Evolutionary conservation across 2,113 vertebrate genomes (phyloP).

Genomic region (Phaetusa simplex): DNA sequence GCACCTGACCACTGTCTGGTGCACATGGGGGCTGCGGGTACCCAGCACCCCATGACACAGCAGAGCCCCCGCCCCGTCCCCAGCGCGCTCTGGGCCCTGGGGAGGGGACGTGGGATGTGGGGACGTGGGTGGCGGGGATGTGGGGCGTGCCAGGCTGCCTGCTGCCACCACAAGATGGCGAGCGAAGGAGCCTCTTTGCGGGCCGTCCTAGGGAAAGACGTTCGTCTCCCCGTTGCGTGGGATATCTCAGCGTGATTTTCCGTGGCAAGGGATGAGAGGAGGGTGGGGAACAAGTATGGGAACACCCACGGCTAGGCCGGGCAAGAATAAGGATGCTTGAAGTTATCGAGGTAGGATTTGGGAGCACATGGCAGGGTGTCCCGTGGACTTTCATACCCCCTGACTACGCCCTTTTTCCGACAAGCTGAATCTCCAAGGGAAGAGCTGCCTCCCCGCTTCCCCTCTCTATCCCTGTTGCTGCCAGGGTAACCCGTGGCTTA

Average conservation of each 20-base stretch:
- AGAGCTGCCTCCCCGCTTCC: not conserved
- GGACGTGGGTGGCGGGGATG: not conserved
- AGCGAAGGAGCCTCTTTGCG: constrained; percentile 1
- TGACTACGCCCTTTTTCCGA: accelerated
- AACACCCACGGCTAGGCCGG: not conserved
- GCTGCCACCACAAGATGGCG: constrained; percentile 60
- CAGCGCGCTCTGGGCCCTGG: accelerated
- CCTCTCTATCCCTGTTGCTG: not conserved
- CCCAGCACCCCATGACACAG: not conserved
- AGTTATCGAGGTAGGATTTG: not conserved
- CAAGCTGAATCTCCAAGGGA: accelerated
- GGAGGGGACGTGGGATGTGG: accelerated
- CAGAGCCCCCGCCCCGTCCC: no score
- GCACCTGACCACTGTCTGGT: accelerated
- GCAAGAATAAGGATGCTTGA: not conserved
- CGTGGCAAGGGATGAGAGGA: accelerated
- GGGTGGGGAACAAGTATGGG: accelerated
- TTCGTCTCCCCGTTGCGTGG: not conserved
- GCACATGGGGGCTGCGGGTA: not conserved
- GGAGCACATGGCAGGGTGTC: accelerated
- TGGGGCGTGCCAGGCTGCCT: not conserved
- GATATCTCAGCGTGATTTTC: accelerated
- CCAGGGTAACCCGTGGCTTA: not conserved
- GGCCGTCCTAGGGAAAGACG: not conserved
- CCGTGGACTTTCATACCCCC: accelerated